Conservation (phyloP, 2,797 vertebrate genomes). For the Pantherophis alleghaniensis region DNA sequence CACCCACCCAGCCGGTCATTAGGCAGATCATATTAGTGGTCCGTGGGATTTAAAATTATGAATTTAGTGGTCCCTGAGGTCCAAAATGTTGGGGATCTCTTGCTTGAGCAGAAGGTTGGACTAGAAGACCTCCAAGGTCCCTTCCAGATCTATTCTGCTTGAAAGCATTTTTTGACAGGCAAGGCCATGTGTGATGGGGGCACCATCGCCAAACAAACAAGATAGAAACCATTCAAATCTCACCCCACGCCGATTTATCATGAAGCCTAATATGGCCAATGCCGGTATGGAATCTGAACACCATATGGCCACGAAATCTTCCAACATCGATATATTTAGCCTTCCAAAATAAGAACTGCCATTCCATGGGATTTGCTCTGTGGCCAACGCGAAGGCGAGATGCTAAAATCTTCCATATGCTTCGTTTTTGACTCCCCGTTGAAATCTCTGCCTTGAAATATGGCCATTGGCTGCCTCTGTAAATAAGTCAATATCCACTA, state of each 20-base stretch:
- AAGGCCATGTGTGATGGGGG: background rate
- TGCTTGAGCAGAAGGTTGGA: background rate
- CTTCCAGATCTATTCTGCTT: background rate
- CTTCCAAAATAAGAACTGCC: slow-evolving; percentile 45
- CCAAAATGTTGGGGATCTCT: background rate
- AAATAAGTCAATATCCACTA: background rate
- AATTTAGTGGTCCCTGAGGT: no score
- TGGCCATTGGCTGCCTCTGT: background rate
- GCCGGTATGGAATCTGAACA: slow-evolving; percentile 51
- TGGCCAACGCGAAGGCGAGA: background rate
- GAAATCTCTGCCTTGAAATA: background rate
- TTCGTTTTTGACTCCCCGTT: background rate
- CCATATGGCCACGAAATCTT: slow-evolving; percentile 40
- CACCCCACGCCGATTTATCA: slow-evolving; percentile 21
- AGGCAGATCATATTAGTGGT: no score
- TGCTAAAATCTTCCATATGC: slow-evolving; percentile 9
- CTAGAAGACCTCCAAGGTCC: background rate
- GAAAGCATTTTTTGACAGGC: background rate
- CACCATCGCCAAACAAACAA: slow-evolving; percentile 35
- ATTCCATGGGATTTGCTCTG: background rate
- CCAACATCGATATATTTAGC: slow-evolving; percentile 33
- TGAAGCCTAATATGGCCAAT: slow-evolving; percentile 33
- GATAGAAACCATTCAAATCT: slow-evolving; percentile 14
- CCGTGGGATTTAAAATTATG: no score
- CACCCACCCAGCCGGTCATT: no score